Evolutionary conservation across 2,888 invertebrate species (phyloP).

Genomic region (Hedya salicella): DNA sequence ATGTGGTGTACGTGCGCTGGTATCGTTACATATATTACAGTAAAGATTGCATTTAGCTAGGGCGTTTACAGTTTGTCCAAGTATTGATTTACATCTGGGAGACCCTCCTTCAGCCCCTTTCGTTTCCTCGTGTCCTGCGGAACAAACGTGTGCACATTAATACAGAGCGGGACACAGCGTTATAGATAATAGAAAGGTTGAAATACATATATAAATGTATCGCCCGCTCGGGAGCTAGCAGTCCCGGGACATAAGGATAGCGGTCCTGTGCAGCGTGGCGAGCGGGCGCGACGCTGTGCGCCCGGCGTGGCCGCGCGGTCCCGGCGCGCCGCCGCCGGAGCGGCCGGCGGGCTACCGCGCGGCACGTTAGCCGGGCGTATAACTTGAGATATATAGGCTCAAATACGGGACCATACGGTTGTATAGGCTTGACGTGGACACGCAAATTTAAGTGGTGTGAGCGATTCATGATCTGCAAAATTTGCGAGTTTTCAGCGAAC

Average conservation of each 20-base stretch:
- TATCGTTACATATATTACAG: slow-evolving; percentile 78
- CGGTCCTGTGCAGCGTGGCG: slow-evolving; percentile 90
- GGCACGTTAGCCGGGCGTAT: slow-evolving; percentile 63
- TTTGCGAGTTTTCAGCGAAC: too few species aligned
- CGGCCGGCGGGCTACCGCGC: slow-evolving; percentile 60
- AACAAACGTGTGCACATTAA: slow-evolving; percentile 45
- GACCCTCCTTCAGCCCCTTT: slow-evolving; percentile 99
- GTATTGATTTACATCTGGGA: slow-evolving; percentile 97
- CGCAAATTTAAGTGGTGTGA: too few species aligned
- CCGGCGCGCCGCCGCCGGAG: slow-evolving; percentile 50
- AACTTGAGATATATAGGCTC: too few species aligned
- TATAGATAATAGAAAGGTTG: not conserved
- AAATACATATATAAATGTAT: slow-evolving; percentile 64
- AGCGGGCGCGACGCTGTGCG: slow-evolving; percentile 80
- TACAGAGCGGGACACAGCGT: not conserved
- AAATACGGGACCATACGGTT: too few species aligned
- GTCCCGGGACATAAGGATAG: slow-evolving; percentile 92
- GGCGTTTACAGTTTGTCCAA: slow-evolving; percentile 98
- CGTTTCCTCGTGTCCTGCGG: slow-evolving; percentile 97
- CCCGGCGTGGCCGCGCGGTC: slow-evolving; percentile 81
- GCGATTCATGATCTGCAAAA: too few species aligned
- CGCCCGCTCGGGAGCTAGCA: slow-evolving; percentile 85
- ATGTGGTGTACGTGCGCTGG: slow-evolving; percentile 66
- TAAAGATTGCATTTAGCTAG: slow-evolving; percentile 76
- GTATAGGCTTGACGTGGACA: too few species aligned